phyloP scores from a whole-genome alignment of 2,888 invertebrate species.

The Anorthoa munda region DNA sequence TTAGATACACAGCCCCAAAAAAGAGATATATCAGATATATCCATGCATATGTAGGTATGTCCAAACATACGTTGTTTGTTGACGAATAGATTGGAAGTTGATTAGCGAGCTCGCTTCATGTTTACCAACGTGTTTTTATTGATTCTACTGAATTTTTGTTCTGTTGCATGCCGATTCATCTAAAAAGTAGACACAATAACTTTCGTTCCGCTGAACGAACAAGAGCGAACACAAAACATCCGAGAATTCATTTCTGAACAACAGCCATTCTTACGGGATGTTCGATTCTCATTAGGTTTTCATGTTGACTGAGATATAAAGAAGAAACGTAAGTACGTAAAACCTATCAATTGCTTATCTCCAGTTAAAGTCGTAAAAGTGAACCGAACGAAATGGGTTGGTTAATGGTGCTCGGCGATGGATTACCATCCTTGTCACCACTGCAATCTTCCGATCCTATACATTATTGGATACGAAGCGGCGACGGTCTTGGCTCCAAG shows the following conservation, averaged over 20 bases:
- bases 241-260: neutral
- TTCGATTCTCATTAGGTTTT: conserved; percentile 32
- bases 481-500: conserved; percentile 50
- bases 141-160: conserved; percentile 25
- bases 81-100: conserved; percentile 51
- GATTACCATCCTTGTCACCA: conserved; percentile 60
- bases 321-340: conserved; percentile 43
- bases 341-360: conserved; percentile 64
- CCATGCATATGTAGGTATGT: conserved; percentile 24
- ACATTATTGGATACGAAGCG: conserved; percentile 55
- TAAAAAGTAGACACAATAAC: conserved; percentile 2
- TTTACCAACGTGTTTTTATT: conserved; percentile 46
- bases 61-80: conserved; percentile 48
- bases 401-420: conserved; percentile 64
- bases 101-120: conserved; percentile 48
- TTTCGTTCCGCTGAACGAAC: neutral
- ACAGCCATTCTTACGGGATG: neutral
- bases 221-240: neutral
- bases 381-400: conserved; percentile 60
- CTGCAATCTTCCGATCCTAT: conserved; percentile 60
- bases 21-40: neutral
- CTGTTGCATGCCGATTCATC: neutral
- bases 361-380: conserved; percentile 60
- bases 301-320: conserved; percentile 37
- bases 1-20: neutral